Evolutionary conservation across 2,113 vertebrate species (phyloP).

Genomic region (Blennius ocellaris): DNA sequence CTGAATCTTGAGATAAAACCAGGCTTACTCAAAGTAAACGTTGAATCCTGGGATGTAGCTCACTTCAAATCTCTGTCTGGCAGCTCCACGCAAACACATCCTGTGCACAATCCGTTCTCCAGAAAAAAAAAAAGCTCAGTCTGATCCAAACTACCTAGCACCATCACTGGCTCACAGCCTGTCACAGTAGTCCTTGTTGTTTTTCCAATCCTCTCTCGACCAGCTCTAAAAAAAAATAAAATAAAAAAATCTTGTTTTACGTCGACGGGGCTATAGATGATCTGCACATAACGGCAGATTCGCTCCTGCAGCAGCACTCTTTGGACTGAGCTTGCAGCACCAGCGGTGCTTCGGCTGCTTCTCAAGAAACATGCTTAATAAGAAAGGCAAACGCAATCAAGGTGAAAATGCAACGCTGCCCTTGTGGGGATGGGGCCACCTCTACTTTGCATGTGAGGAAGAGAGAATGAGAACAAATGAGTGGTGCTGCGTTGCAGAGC

Average conservation of each 20-base stretch:
- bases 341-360: constrained; percentile 36
- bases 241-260: constrained; percentile 1
- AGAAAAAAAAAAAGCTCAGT: background rate
- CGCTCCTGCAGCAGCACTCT: constrained; percentile 14
- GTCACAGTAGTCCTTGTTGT: constrained; percentile 6
- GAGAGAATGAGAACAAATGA: constrained; percentile 76
- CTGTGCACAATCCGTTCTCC: constrained; percentile 2
- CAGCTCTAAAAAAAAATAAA: constrained; percentile 15
- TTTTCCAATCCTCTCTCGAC: constrained; percentile 31
- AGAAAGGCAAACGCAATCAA: constrained; percentile 72
- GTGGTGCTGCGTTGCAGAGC: constrained; percentile 30
- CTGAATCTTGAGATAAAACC: constrained; percentile 1
- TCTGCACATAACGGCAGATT: constrained; percentile 25
- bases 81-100: constrained; percentile 50
- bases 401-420: constrained; percentile 69
- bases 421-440: constrained; percentile 60
- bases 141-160: constrained; percentile 14
- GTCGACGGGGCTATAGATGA: constrained; percentile 21
- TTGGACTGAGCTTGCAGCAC: constrained; percentile 19
- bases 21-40: constrained; percentile 41
- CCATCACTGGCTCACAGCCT: background rate
- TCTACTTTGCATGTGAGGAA: constrained; percentile 64
- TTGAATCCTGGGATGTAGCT: constrained; percentile 34
- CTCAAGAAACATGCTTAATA: constrained; percentile 65
- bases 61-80: constrained; percentile 51